These are phyloP conservation scores for Nemotelus nigrinus DNA, from an alignment of 2,888 invertebrate genomes.

Conservation along the genomic window DNA sequence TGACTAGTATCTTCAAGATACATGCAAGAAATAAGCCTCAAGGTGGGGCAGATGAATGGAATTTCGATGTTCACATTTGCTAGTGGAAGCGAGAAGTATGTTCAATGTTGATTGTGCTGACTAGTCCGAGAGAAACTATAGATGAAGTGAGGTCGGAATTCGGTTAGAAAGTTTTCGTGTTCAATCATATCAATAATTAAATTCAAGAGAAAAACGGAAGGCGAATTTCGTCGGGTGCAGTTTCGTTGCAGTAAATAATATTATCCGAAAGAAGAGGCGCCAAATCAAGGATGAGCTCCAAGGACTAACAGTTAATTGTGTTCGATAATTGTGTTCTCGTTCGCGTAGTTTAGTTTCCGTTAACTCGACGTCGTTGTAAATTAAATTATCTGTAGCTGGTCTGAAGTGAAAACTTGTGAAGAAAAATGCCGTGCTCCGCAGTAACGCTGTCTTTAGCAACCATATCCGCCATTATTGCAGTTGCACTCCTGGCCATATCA, in stretches of 20 bases:
- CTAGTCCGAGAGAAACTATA: conserved; percentile 37
- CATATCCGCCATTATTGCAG: conserved; percentile 93
- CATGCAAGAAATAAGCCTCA: conserved; percentile 12
- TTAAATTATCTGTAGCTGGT: conserved; percentile 12
- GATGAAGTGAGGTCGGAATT: conserved; percentile 43
- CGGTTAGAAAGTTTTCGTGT: conserved; percentile 39
- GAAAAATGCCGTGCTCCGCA: conserved; percentile 90
- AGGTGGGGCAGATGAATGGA: conserved; percentile 42
- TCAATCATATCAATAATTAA: conserved; percentile 1
- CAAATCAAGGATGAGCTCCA: conserved; percentile 39
- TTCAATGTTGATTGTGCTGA: conserved; percentile 7
- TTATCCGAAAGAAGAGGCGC: background rate
- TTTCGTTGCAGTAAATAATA: conserved; percentile 4
- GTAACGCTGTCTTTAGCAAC: conserved; percentile 95
- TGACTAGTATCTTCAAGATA: conserved; percentile 8
- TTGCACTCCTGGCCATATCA: conserved; percentile 91
- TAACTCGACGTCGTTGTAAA: conserved; percentile 7
- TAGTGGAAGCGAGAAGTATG: conserved; percentile 4
- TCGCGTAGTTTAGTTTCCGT: conserved; percentile 5
- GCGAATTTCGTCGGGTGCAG: background rate
- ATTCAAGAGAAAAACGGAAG: conserved; percentile 9
- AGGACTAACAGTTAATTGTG: conserved; percentile 26
- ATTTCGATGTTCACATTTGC: conserved; percentile 8
- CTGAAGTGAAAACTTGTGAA: conserved; percentile 30
- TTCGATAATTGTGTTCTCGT: conserved; percentile 8